Base-by-base conservation (phyloP, 2,797 vertebrate genomes). In the Threskiornis aethiopicus region DNA sequence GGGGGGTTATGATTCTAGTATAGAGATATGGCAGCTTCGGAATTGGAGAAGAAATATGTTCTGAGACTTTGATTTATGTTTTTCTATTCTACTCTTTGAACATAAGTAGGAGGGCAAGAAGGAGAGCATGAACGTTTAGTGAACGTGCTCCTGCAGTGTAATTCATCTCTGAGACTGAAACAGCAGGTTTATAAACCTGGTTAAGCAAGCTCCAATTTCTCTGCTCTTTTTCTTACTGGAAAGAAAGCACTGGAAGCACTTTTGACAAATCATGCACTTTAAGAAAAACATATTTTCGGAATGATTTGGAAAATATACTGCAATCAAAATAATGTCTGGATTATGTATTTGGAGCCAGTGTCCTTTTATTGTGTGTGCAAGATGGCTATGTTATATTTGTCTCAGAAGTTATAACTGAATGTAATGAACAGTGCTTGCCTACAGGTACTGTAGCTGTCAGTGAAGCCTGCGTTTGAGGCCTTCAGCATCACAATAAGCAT, bases 11-110 rank as follows among this genome's bases (percentile, higher is more conserved):
- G 89, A 86, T 88, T 85, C 89, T 61, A 39, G 39, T 69, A 41
- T 55, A 89, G 75, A 96, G 94, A 93, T 92, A 96, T 70, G 80
- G 94, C 85, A 91, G 89, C 76, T 93, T 94, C 0, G 1, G 87
- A 95, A 94, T 31, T 88, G 87, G 76, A 92, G 79, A 54, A 96
- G 82, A 96, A 92, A 91, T 93, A 88, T 33, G 46, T 88, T 93
- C 86, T 76, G 47, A 75, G 81, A 76, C 81, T 94, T 96, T 97
- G 96, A 97, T 96, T 97, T 97, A 96, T 96, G 91, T 93, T 96
- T 96, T 96, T 96, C 94, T 86, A 78, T 96, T 96, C 89, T 89
- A 62, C 77, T 95, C 94, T 97, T 95, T 96, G 95, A 97, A 95
- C 64, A 19, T 47, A 96, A 93, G 95, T 93, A 93, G 91, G 91